phyloP scores from a whole-genome alignment of 2,797 vertebrate genomes.

The Natrix natrix region DNA sequence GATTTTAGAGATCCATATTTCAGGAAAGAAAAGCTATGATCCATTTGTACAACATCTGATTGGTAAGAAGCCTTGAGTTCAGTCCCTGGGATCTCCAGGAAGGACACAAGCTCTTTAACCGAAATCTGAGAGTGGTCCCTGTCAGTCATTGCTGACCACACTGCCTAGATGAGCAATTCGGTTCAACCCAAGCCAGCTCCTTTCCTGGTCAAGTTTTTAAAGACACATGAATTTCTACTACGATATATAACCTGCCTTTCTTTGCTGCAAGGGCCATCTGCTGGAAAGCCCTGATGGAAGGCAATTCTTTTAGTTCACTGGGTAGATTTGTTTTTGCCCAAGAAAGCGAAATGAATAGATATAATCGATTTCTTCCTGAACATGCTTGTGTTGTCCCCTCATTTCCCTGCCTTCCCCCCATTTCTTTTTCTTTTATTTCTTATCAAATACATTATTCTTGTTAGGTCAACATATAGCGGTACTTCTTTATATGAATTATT shows the following conservation, averaged over 20 bases:
- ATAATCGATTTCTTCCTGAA: slow-evolving; percentile 24
- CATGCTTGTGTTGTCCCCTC: slow-evolving; percentile 7
- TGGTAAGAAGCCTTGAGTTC: not conserved
- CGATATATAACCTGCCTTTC: not conserved
- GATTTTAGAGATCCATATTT: not conserved
- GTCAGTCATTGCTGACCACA: not conserved
- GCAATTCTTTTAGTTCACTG: not conserved
- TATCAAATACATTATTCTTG: slow-evolving; percentile 36
- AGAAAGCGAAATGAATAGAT: slow-evolving; percentile 33
- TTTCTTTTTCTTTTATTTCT: not conserved
- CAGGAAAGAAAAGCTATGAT: not conserved
- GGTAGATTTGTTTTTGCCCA: not conserved
- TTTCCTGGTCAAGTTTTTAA: not conserved
- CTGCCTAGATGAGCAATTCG: not conserved
- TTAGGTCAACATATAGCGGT: slow-evolving; percentile 32
- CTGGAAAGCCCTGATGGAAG: not conserved
- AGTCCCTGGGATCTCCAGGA: not conserved
- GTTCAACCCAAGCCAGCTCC: not conserved
- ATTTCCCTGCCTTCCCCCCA: not conserved
- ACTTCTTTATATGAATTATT: slow-evolving; percentile 44
- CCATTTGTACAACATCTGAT: not conserved
- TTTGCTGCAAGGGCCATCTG: not conserved
- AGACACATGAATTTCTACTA: not conserved
- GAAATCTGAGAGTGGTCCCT: not conserved
- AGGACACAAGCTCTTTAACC: not conserved